Evolutionary conservation across 2,797 vertebrate genomes (phyloP), one percentile per base, ranked within the genome.

Genomic region (Sciaenops ocellatus): DNA sequence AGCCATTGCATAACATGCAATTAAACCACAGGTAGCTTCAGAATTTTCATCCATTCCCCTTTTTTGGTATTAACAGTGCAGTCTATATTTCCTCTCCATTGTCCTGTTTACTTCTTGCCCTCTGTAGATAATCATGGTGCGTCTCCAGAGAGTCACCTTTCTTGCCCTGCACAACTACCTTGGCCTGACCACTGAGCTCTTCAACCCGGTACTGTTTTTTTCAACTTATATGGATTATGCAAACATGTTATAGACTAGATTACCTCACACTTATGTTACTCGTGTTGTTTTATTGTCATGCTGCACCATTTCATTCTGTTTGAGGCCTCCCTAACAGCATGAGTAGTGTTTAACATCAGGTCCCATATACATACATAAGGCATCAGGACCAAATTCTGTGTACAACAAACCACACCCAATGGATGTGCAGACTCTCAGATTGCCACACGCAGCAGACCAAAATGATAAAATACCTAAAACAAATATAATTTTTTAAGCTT

Each of bases 121-220:
- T 54, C 28, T 82, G 24, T 67, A 99, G 97, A 99, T 99, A 79
- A 98, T 99, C 91, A 99, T 99, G 98, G 97, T 99, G 59, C 95
- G 98, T 73, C 96, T 99, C 41, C 98, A 99, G 92, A 96, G 98
- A 79, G 97, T 98, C 76, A 99, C 98, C 0, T 99, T 99, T 81
- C 94, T 99, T 1, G 97, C 97, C 38, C 85, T 99, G 79, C 97
- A 99, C 92, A 97, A 98, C 94, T 98, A 98, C 93, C 96, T 99
- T 3, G 98, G 98, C 17, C 94, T 99, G 86, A 99, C 97, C n/a
- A 97, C 96, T 0, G 98, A 99, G 91, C 98, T 99, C 84, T 99
- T 99, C 92, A 98, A 95, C 79, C 90, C 96, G 46, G 98, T 99
- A 90, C 17, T 17, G 22, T 73, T 50, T 34, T 7, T 10, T 26